Evolutionary conservation across 1,140 invertebrate species (phyloP).

Genomic region (Drosophila mauritiana): DNA sequence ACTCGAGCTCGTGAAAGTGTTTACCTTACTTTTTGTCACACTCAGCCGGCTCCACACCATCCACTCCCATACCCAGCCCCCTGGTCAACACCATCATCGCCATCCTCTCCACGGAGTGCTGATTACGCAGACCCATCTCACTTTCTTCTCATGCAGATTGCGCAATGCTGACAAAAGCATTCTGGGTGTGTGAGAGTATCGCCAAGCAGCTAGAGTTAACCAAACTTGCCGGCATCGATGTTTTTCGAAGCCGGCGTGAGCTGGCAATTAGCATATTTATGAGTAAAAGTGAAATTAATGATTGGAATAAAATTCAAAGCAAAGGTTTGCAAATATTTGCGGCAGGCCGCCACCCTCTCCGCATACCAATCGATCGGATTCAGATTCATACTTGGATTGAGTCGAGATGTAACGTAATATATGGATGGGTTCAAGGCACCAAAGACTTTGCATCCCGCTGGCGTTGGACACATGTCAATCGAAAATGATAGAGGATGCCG

Average conservation of each 20-base stretch:
- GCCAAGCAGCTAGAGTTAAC: neutral
- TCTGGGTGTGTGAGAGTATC: slow-evolving; percentile 51
- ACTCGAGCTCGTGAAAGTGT: slow-evolving; percentile 69
- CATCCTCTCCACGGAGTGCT: neutral
- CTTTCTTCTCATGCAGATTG: slow-evolving; percentile 68
- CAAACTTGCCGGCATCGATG: neutral
- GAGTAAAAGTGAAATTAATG: slow-evolving; percentile 82
- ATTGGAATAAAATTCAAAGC: slow-evolving; percentile 56
- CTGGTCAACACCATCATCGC: neutral
- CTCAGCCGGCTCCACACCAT: slow-evolving; percentile 18
- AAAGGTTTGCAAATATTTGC: slow-evolving; percentile 72
- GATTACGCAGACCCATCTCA: slow-evolving; percentile 59
- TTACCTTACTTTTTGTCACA: slow-evolving; percentile 54
- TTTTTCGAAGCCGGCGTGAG: slow-evolving; percentile 43
- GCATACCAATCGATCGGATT: slow-evolving; percentile 39
- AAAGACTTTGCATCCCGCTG: slow-evolving; percentile 10
- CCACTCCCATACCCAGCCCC: neutral
- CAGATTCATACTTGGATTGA: slow-evolving; percentile 5
- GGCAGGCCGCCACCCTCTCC: slow-evolving; percentile 12
- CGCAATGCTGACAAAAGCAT: slow-evolving; percentile 57
- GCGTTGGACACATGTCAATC: slow-evolving; percentile 52
- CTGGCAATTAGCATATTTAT: slow-evolving; percentile 78
- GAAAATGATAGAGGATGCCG: slow-evolving; percentile 33
- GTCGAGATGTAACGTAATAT: slow-evolving; percentile 45
- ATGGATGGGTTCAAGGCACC: slow-evolving; percentile 13